Base-by-base conservation (phyloP, 2,888 invertebrate species). In the Apeira syringaria region DNA sequence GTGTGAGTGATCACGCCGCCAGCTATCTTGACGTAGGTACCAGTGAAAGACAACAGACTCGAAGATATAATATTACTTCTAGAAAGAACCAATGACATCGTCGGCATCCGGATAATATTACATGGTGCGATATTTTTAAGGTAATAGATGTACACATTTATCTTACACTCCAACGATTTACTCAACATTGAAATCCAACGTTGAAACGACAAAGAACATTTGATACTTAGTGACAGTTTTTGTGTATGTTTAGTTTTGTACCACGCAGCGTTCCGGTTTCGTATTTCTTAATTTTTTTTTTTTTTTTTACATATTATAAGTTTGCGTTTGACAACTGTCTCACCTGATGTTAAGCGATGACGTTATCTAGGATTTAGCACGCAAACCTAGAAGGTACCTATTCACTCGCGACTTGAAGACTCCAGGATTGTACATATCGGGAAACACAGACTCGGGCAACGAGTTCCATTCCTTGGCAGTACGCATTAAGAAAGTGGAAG, bases 61-160 rank as follows among this genome's bases (percentile, higher is more conserved):
- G 50, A 50, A 57, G 66, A 67, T 80, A 83, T 87, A 74, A 67
- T 68, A 68, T 88, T 85, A 71, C 85, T 61, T 54, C 61, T 58
- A 64, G 61, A 79, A 64, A 75, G 71, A 74, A 81, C 82, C 78
- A 85, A 79, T 85, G 85, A 82, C 86, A 84, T 76, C 74, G 73
- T 38, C 71, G 59, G 68, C 65, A 72, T 68, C 75, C 75, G 69
- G 83, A 80, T 82, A 80, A 73, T 68, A 73, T 82, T 82, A 77
- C 79, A 76, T 57, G 73, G 74, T 75, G 76, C 74, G 68, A 77
- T 80, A 75, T 79, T 80, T 80, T 73, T 71, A 78, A 63, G 70
- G 63, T 79, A 78, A 82, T 83, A 81, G 77, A 76, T 69, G 77
- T 73, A 78, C 74, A 73, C 64, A 67, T 74, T 75, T 68, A 11